Base-by-base conservation (phyloP, 2,797 vertebrate species). In the Fratercula arctica region DNA sequence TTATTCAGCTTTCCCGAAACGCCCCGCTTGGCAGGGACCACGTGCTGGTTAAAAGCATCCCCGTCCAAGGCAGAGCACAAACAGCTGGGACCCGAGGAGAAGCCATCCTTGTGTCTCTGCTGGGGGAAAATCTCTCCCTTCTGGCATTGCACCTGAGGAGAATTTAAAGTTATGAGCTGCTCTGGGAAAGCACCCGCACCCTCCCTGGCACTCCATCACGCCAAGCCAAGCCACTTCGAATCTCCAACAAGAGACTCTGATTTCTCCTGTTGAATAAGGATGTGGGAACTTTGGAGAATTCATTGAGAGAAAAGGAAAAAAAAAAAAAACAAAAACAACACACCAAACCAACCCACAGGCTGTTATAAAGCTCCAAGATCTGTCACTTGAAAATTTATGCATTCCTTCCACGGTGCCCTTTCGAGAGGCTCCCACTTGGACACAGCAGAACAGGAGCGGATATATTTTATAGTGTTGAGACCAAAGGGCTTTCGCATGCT, bases 31-130 rank as follows among this genome's bases (percentile, higher is more conserved):
- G 75, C 66, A 37, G 0, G 9, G 29, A 26, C 3, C 1, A 6
- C 3, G 1, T 1, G n/a, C 13, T 18, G 13, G n/a, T 19, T 28
- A 2, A 59, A 50, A 31, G 33, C 64, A 18, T 28, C 11, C 53
- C 23, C 11, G 2, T 43, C 60, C 29, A 5, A 20, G 26, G 50
- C 35, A 26, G 73, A 16, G 8, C 75, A 3, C 51, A 9, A 67
- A 16, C 24, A 16, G 16, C 14, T 8, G 16, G 60, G 73, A 16
- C 17, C 4, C 4, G 5, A 18, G 19, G 50, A 23, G 74, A 56
- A 80, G 14, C 29, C 39, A 41, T 13, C 45, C 16, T 0, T 1
- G 35, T 6, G 15, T 19, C 41, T 21, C 68, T 10, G 4, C 1
- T 19, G 16, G 70, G n/a, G 68, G 59, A 60, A 43, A n/a, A 45